Percentiles rank a stretch among this genome's conserved stretches.
Evolutionary conservation across 1,140 invertebrate genomes (phyloP).

Genomic region (Chionoecetes opilio): DNA sequence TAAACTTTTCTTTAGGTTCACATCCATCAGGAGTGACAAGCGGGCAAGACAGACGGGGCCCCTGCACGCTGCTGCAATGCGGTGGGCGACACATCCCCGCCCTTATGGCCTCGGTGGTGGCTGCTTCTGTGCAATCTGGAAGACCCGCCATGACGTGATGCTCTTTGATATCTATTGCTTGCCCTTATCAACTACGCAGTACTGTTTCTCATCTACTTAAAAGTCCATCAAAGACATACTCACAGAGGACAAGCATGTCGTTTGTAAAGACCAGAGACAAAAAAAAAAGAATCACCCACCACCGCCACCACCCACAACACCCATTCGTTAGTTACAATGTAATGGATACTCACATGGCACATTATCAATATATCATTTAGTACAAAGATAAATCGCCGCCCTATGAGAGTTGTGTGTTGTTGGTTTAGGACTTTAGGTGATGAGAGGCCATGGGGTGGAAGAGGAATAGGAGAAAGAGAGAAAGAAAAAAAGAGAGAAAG

Average conservation of each 20-base stretch:
- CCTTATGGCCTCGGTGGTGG: constrained; percentile 8
- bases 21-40: neutral
- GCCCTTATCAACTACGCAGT: neutral
- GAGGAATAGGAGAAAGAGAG: neutral
- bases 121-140: neutral
- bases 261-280: neutral
- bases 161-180: neutral
- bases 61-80: neutral
- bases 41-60: neutral
- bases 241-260: neutral
- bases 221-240: neutral
- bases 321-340: constrained; percentile 19
- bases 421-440: constrained; percentile 9
- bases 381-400: constrained; percentile 5
- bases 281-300: neutral
- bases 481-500: constrained; percentile 22
- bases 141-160: neutral
- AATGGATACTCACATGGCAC: neutral
- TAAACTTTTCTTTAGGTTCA: neutral
- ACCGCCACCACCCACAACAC: neutral
- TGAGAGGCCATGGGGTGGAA: neutral
- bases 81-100: neutral
- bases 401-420: neutral
- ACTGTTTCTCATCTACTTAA: neutral
- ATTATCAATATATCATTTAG: neutral